Evolutionary conservation across 2,797 vertebrate genomes (phyloP).

Genomic region (Sebastes hubbsi): DNA sequence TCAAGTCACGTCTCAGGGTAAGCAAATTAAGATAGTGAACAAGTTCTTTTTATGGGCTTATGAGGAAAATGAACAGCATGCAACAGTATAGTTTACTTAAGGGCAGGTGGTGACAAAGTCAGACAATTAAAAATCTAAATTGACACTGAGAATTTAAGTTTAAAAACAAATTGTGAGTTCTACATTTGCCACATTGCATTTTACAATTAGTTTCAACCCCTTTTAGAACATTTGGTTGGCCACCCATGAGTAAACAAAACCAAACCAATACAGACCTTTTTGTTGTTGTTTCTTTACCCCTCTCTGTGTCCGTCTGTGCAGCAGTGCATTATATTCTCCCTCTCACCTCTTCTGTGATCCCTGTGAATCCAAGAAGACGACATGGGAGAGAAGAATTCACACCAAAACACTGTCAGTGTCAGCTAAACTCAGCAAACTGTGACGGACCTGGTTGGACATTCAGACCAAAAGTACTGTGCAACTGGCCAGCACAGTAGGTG

Average conservation of each 20-base stretch:
- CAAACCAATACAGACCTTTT: not conserved
- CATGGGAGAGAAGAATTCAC: conserved; percentile 17
- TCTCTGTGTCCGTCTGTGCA: conserved; percentile 20
- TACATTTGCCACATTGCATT: not conserved
- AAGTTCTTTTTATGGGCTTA: not conserved
- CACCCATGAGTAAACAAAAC: not conserved
- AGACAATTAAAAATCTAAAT: not conserved
- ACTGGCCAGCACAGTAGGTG: not conserved
- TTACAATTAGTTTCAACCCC: not conserved
- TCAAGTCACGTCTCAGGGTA: conserved; percentile 28
- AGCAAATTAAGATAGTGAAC: conserved; percentile 8
- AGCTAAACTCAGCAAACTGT: conserved; percentile 41
- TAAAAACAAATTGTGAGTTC: not conserved
- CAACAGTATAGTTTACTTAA: not conserved
- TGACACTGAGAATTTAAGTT: not conserved
- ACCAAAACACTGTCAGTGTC: conserved; percentile 52
- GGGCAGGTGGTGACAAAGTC: not conserved
- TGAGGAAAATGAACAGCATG: conserved; percentile 5
- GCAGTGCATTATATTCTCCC: conserved; percentile 27
- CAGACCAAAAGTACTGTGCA: conserved; percentile 18
- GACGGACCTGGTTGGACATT: conserved; percentile 28
- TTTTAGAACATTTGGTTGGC: not conserved
- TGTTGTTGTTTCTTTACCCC: not conserved
- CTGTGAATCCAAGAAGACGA: conserved; percentile 32
- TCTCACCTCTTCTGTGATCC: conserved; percentile 51